Evolutionary conservation across 1,140 invertebrate genomes (phyloP), one percentile per base, ranked within the genome.

Genomic region (Drosophila kikkawai): DNA sequence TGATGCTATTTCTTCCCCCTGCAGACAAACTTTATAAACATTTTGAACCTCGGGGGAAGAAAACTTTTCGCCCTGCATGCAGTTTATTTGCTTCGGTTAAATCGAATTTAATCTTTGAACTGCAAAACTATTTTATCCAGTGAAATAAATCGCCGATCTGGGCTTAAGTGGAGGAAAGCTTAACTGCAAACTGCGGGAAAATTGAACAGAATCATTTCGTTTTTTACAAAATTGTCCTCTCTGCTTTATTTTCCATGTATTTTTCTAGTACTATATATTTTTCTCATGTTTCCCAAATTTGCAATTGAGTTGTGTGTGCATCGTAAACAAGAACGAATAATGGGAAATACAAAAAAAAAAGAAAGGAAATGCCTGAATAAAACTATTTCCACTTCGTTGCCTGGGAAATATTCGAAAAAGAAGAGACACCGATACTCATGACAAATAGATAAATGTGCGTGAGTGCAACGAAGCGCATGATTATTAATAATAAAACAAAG

Each of bases 331-430:
- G 50, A 69, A 29, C 0, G 26, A 57, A 48, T 37, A 57, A 22
- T 37, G 12, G 26, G n/a, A 29, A 29, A 29, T 29, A 26, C 13
- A 48, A 22, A 56, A 39, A 48, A 58, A 56, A 42, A 12, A 41
- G 36, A 70, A 42, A 44, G 3, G 51, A 15, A 22, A 22, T 55
- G 51, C n/a, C 15, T 39, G 51, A 64, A 57, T 42, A 32, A 68
- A 78, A 78, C 75, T 79, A 79, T 65, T 79, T 79, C 66, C 75
- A 59, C 51, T 71, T 19, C 75, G 79, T 79, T 79, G 75, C 36
- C 58, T 48, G 53, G 45, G 45, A 79, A 71, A 79, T 79, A 64
- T 70, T 78, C 58, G 58, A 47, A 51, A 56, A 55, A 60, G 41
- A 45, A 32, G 22, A 48, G 41, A 15, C 12, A 8, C 26, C 26